Percentiles rank a stretch among this genome's conserved stretches.
Evolutionary conservation across 2,797 vertebrate genomes (phyloP).

Genomic region (Caiman crocodilus): DNA sequence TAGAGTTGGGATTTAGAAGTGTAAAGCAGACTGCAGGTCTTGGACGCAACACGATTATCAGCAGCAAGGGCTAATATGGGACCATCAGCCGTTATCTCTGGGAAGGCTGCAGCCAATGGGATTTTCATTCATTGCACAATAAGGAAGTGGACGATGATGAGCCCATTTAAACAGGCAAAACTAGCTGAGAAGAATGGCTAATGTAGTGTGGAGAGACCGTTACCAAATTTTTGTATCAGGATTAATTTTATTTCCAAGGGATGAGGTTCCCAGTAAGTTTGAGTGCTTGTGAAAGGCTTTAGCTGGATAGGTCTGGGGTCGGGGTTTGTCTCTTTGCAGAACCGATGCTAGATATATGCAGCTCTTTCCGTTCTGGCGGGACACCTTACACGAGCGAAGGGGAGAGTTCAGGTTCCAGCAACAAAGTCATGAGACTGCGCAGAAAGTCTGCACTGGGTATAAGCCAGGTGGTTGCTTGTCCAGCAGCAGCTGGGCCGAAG

Average conservation of each 20-base stretch:
- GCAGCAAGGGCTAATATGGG: neutral
- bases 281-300: accelerated
- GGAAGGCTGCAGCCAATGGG: neutral
- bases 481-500: neutral
- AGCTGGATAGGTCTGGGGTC: neutral
- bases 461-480: neutral
- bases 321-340: neutral
- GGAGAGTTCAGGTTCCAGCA: neutral
- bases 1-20: neutral
- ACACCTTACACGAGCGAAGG: neutral
- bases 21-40: neutral
- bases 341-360: neutral
- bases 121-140: constrained; percentile 12
- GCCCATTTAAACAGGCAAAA: neutral
- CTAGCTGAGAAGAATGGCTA: constrained; percentile 16
- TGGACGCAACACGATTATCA: neutral
- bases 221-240: neutral
- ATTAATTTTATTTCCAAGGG: neutral
- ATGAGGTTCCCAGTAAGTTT: neutral
- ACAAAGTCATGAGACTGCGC: neutral
- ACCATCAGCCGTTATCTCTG: constrained; percentile 22
- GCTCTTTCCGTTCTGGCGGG: neutral
- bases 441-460: neutral
- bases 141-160: constrained; percentile 16
- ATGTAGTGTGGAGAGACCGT: neutral